phyloP scores from a whole-genome alignment of 2,888 invertebrate species.

The Meganola albula region DNA sequence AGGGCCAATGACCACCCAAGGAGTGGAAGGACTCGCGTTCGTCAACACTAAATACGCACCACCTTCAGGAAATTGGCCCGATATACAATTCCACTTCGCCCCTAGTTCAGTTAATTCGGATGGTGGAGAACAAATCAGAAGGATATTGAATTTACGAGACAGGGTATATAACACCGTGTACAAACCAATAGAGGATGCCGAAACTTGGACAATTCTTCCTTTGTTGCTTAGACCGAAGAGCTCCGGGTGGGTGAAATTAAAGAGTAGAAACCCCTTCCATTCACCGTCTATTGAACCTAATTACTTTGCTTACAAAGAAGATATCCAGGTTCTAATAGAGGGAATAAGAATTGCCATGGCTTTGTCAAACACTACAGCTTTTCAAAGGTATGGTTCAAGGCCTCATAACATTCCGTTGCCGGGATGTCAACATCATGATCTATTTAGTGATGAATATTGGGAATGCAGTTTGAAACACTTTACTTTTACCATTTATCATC shows the following conservation, averaged over 20 bases:
- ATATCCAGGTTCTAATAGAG: slow-evolving; percentile 86
- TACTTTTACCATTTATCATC: slow-evolving; percentile 90
- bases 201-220: slow-evolving; percentile 91
- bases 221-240: slow-evolving; percentile 90
- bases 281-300: slow-evolving; percentile 94
- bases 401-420: slow-evolving; percentile 89
- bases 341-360: slow-evolving; percentile 91
- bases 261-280: slow-evolving; percentile 87
- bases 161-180: slow-evolving; percentile 91
- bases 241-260: slow-evolving; percentile 90
- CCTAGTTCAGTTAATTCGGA: slow-evolving; percentile 91
- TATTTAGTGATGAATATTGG: slow-evolving; percentile 91
- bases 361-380: slow-evolving; percentile 87
- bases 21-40: slow-evolving; percentile 92
- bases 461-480: slow-evolving; percentile 90
- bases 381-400: slow-evolving; percentile 87
- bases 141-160: slow-evolving; percentile 85
- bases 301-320: slow-evolving; percentile 91
- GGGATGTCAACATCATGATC: slow-evolving; percentile 84
- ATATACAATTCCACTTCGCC: slow-evolving; percentile 91
- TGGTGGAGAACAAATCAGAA: slow-evolving; percentile 86
- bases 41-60: slow-evolving; percentile 93
- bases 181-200: slow-evolving; percentile 85
- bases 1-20: slow-evolving; percentile 90
- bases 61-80: slow-evolving; percentile 85